phyloP scores from a whole-genome alignment of 2,888 invertebrate genomes.

The Mythimna pallens region DNA sequence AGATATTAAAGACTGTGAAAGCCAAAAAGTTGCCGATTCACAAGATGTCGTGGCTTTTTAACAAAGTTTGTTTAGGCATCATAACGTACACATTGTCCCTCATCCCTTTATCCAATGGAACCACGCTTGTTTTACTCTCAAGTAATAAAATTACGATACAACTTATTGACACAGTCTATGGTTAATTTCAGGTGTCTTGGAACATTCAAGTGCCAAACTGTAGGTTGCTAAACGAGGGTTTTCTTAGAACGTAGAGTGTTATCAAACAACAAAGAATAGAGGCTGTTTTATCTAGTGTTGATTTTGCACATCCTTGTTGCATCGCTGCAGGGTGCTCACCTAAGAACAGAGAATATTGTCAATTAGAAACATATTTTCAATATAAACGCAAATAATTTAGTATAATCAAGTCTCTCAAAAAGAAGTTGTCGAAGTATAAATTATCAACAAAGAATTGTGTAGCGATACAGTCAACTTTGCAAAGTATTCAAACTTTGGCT shows the following conservation, averaged over 20 bases:
- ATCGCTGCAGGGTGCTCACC: slow-evolving; percentile 88
- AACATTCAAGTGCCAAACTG: slow-evolving; percentile 80
- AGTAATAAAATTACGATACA: slow-evolving; percentile 41
- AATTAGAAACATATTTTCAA: slow-evolving; percentile 17
- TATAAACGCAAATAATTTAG: background rate
- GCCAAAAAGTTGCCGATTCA: slow-evolving; percentile 48
- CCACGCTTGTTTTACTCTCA: slow-evolving; percentile 33
- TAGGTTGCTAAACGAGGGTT: slow-evolving; percentile 68
- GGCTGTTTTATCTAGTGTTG: slow-evolving; percentile 79
- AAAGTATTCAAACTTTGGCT: background rate
- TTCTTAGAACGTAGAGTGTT: slow-evolving; percentile 72
- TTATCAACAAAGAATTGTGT: slow-evolving; percentile 1
- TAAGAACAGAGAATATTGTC: slow-evolving; percentile 63
- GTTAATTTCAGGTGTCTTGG: slow-evolving; percentile 19
- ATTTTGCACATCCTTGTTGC: slow-evolving; percentile 87
- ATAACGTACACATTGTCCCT: slow-evolving; percentile 41
- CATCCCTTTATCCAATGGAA: slow-evolving; percentile 27
- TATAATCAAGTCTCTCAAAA: background rate
- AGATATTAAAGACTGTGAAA: slow-evolving; percentile 57
- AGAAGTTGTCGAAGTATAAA: no score
- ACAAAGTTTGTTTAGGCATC: slow-evolving; percentile 46
- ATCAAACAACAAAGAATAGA: slow-evolving; percentile 77
- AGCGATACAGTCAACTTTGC: slow-evolving; percentile 4
- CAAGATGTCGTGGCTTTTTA: slow-evolving; percentile 36
- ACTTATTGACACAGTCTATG: slow-evolving; percentile 49